Percentiles rank a stretch among this genome's conserved stretches.
phyloP scores from a whole-genome alignment of 1,140 invertebrate genomes.

The Alviniconcha marisindica region DNA sequence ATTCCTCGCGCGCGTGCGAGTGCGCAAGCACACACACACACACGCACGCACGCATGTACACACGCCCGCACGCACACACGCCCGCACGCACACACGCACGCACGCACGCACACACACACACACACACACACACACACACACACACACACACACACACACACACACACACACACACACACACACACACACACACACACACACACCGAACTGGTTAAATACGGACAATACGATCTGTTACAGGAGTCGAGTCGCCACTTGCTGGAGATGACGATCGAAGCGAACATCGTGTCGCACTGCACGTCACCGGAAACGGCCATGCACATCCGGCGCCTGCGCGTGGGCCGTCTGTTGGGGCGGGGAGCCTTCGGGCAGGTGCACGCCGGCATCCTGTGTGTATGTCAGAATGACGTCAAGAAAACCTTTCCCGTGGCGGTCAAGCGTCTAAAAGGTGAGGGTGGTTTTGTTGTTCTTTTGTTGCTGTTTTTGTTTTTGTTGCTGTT shows the following conservation, averaged over 20 bases:
- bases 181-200: conserved; percentile 19
- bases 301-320: conserved; percentile 88
- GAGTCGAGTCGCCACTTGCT: neutral
- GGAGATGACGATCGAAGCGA: conserved; percentile 3
- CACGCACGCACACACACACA: neutral
- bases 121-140: conserved; percentile 17
- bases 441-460: conserved; percentile 45
- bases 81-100: conserved; percentile 7
- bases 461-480: neutral
- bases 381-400: conserved; percentile 32
- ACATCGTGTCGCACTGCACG: conserved; percentile 1
- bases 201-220: neutral
- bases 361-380: conserved; percentile 85
- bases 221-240: too few relatives aligned
- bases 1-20: neutral
- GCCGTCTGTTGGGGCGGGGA: conserved; percentile 93
- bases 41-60: conserved; percentile 12
- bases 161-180: conserved; percentile 19
- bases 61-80: conserved; percentile 2
- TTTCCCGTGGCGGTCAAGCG: conserved; percentile 51
- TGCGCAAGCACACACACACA: conserved; percentile 6
- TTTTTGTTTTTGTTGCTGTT: neutral
- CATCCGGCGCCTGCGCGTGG: conserved; percentile 88
- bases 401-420: conserved; percentile 35
- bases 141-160: conserved; percentile 19